Conservation (phyloP, 2,797 vertebrate genomes). For the Chiloscyllium punctatum region DNA sequence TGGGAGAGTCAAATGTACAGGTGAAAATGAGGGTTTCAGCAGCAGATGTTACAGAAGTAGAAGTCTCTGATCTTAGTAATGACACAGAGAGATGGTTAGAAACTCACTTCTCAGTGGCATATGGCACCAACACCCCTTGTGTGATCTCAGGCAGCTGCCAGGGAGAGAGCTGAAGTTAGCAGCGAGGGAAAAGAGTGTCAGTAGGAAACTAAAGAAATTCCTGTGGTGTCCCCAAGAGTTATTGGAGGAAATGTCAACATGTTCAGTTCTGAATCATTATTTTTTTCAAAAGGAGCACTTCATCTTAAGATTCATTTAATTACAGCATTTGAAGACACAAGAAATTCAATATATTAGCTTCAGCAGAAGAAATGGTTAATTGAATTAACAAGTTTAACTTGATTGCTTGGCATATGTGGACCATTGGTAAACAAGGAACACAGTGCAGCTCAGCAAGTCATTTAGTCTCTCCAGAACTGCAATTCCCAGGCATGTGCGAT, state of each 20-base stretch:
- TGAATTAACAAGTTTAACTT: neutral
- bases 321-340: neutral
- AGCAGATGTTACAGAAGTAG: neutral
- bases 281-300: neutral
- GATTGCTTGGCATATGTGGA: neutral
- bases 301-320: neutral
- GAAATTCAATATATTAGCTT: neutral
- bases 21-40: neutral
- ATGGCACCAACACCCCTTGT: neutral
- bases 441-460: neutral
- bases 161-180: neutral
- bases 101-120: neutral
- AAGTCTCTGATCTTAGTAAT: neutral
- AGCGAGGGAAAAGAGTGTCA: neutral
- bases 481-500: neutral
- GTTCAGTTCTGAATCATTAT: neutral
- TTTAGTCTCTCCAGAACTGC: neutral
- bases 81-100: neutral
- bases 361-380: neutral
- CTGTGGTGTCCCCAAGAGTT: neutral
- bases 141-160: neutral
- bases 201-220: neutral
- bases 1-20: neutral
- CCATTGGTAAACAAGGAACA: no score
- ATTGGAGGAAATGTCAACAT: neutral